Evolutionary conservation across 1,140 invertebrate species (phyloP), one percentile per base, ranked within the genome.

Genomic region (Phymastichus coffea): DNA sequence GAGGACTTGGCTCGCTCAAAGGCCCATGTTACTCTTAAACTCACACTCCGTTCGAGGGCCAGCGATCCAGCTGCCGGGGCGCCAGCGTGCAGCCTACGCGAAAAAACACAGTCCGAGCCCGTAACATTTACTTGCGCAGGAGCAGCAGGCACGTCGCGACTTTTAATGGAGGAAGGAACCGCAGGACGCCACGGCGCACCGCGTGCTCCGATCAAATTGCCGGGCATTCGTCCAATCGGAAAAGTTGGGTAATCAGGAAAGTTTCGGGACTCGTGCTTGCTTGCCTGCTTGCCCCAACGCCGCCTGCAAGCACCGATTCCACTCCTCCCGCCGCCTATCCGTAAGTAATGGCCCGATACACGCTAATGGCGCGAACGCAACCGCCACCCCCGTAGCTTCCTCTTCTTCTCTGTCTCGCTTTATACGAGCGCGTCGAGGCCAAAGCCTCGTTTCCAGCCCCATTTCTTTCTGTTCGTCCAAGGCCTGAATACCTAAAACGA

Each of bases 181-280:
- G n/a, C n/a, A n/a, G n/a, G n/a, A 25, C 15, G 59, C 22, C 3
- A 14, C 10, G 22, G 6, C 49, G 46, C n/a, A 26, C 25, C 12
- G 17, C 43, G 44, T 46, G 46, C 61, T 62, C 67, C 66, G 65
- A 67, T 70, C 64, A 65, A 72, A 71, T 69, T 66, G 67, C 63
- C 48, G 71, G 69, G 70, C 71, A 71, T 75, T 73, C 69, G 67
- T 65, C 58, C 67, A 72, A 73, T 73, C 70, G 65, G 69, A 71
- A 73, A 75, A 73, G 71, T 73, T 73, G 65, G 67, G 70, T 71
- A 75, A 75, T 73, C 71, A 68, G 67, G 66, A 73, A 73, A 73
- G 71, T 75, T 73, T 70, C 30, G 62, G 48, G 30, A 26, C 37
- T 46, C 43, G 26, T 46, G 43, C 44, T 43, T 30, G 37, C 17